Evolutionary conservation across 92 coral and sea anemone species (phyloP).

Genomic region (Palythoa grandiflora): DNA sequence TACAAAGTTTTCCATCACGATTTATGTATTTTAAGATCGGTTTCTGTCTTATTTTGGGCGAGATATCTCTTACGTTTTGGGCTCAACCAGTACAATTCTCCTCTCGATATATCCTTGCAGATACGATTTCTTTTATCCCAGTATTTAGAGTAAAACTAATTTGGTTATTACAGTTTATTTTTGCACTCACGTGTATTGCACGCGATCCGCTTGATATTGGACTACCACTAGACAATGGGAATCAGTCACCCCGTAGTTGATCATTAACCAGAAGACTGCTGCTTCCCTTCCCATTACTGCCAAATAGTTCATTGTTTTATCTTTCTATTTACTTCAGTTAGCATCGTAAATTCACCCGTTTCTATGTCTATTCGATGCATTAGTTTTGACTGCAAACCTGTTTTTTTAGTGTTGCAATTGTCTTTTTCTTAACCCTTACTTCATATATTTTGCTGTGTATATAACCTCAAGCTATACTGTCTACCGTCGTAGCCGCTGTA

Average conservation of each 20-base stretch:
- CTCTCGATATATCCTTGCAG: background rate
- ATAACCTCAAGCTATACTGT: background rate
- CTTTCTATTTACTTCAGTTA: background rate
- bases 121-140: background rate
- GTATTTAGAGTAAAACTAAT: background rate
- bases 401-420: background rate
- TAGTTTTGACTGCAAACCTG: background rate
- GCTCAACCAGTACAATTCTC: slow-evolving; percentile 2
- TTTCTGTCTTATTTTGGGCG: background rate
- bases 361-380: background rate
- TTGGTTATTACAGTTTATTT: too few species aligned
- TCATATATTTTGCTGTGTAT: too few species aligned
- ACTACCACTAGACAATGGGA: background rate
- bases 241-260: background rate
- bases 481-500: background rate
- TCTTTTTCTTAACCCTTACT: background rate
- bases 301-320: background rate
- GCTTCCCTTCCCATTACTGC: background rate
- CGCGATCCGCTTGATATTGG: too few species aligned
- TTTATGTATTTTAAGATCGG: background rate
- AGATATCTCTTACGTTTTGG: slow-evolving; percentile 2
- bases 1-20: slow-evolving; percentile 13
- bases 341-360: too few species aligned
- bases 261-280: background rate
- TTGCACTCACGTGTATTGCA: too few species aligned